Conservation (phyloP, 2,113 vertebrate species). For the Menura novaehollandiae region DNA sequence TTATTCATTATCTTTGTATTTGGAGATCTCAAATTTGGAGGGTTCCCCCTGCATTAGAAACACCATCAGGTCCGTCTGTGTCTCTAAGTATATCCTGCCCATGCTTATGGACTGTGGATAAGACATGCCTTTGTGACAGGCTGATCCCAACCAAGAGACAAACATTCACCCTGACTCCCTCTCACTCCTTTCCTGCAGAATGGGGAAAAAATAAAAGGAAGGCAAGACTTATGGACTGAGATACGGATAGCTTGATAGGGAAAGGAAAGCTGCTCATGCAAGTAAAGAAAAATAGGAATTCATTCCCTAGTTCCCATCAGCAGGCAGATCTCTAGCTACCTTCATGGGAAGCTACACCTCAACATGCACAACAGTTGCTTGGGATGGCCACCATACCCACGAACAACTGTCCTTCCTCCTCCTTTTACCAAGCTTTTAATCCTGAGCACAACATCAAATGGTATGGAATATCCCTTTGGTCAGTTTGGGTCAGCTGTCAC, state of each 20-base stretch:
- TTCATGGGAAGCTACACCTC: not conserved
- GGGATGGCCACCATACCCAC: not conserved
- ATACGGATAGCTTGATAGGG: not conserved
- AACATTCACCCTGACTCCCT: not conserved
- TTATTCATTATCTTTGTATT: not conserved
- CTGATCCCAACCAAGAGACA: not conserved
- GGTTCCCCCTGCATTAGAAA: not conserved
- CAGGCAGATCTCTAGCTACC: not conserved
- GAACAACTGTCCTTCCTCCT: not conserved
- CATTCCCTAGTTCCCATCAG: not conserved
- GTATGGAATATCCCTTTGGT: not conserved
- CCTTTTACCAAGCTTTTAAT: not conserved
- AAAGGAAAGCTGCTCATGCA: not conserved
- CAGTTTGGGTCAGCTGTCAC: not conserved
- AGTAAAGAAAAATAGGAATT: not conserved
- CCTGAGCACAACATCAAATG: accelerated
- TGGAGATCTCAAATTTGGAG: not conserved
- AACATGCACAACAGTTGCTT: not conserved
- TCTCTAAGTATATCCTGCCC: not conserved
- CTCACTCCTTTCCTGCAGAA: not conserved
- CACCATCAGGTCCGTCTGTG: not conserved
- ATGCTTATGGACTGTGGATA: not conserved
- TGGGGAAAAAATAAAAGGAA: not conserved
- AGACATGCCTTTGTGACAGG: not conserved
- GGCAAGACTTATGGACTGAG: not conserved